A percentile compares a stretch with the other conserved stretches of the same genome.
Evolutionary conservation across 2,888 invertebrate genomes (phyloP).

Genomic region (Lasiommata megera): DNA sequence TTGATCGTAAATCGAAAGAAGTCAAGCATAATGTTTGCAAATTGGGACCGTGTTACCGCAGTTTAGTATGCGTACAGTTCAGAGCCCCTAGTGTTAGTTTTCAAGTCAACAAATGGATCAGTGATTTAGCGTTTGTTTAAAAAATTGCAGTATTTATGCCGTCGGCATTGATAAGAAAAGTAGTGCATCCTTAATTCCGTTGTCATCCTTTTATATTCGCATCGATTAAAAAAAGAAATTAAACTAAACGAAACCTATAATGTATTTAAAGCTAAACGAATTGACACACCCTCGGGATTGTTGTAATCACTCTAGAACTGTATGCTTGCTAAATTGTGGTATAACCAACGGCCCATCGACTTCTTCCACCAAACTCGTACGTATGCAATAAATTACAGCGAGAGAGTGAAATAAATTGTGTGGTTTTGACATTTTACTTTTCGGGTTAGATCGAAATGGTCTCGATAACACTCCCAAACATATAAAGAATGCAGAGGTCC

Average conservation of each 20-base stretch:
- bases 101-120: background rate
- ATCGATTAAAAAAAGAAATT: no score
- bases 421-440: constrained; percentile 48
- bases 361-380: constrained; percentile 52
- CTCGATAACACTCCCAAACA: constrained; percentile 6
- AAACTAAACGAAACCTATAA: no score
- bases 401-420: constrained; percentile 50
- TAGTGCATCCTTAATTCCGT: no score
- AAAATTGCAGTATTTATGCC: no score
- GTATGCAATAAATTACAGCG: constrained; percentile 56
- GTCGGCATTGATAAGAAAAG: no score
- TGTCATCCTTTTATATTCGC: no score
- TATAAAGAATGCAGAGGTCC: constrained; percentile 4
- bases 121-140: no score
- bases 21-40: constrained; percentile 55
- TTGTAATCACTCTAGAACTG: no score
- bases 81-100: background rate
- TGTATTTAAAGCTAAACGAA: no score
- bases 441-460: constrained; percentile 31
- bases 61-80: constrained; percentile 12
- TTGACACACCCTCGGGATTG: no score
- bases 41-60: constrained; percentile 43
- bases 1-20: constrained; percentile 30
- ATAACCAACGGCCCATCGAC: constrained; percentile 34
- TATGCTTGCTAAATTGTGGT: background rate